Conservation (phyloP, 2,113 vertebrate genomes). For the Amphilophus citrinellus region DNA sequence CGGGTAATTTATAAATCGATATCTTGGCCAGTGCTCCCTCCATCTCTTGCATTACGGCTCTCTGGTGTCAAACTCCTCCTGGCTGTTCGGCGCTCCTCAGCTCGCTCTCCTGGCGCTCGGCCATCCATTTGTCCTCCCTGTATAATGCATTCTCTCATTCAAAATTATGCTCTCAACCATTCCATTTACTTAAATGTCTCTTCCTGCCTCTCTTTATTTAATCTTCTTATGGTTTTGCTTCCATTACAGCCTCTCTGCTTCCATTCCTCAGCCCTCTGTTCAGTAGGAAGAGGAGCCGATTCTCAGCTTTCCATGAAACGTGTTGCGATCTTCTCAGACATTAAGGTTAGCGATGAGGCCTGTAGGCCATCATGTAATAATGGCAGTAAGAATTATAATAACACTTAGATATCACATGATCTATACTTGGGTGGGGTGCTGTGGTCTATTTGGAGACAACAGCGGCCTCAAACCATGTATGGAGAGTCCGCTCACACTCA, state of each 20-base stretch:
- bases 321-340: not conserved
- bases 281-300: not conserved
- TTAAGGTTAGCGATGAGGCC: not conserved
- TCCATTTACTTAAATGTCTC: slow-evolving; percentile 66
- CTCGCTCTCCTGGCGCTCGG: not conserved
- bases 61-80: not conserved
- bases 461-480: not conserved
- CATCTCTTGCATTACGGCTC: slow-evolving; percentile 55
- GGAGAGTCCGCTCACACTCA: not conserved
- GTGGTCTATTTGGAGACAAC: not conserved
- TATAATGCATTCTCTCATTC: slow-evolving; percentile 42
- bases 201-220: slow-evolving; percentile 54
- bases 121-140: slow-evolving; percentile 29
- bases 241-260: slow-evolving; percentile 22
- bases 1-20: slow-evolving; percentile 76
- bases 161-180: slow-evolving; percentile 55
- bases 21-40: slow-evolving; percentile 56
- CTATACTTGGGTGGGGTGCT: too few species aligned
- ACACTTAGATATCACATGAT: too few species aligned
- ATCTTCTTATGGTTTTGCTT: slow-evolving; percentile 40
- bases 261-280: not conserved
- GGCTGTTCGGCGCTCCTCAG: slow-evolving; percentile 5
- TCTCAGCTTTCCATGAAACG: not conserved
- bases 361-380: not conserved
- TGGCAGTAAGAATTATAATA: accelerated